Evolutionary conservation across 2,888 invertebrate species (phyloP), one percentile per base, ranked within the genome.

Genomic region (Caenorhabditis sinica): DNA sequence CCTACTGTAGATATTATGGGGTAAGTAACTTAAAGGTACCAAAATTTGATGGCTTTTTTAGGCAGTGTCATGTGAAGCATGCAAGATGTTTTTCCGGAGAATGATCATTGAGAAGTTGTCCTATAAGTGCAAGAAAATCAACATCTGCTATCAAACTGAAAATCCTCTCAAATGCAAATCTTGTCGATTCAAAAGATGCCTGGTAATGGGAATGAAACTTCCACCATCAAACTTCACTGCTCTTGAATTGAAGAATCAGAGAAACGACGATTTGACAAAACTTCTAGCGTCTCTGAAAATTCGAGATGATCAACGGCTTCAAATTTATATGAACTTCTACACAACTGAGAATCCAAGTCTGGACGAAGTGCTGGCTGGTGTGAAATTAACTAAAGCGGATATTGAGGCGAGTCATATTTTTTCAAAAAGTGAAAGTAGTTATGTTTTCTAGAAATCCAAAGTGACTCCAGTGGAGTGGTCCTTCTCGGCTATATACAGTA

Each of bases 141-240:
- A 68, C 8, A 68, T 51, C 23, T 68, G 68, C 23, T 51, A 68
- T 23, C 20, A 23, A 15, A 51, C 51, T 15, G 68, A 30, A 2
- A 53, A 11, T 11, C 68, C 33, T 4, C 53, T 68, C 33, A 68
- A 68, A 36, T 68, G 68, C 11, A 30, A 6, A 36, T 8, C 68
- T 1, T 74, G 73, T 30, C 73, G 73, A 25, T 58, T 74, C 33
- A 61, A 36, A 49, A 20, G 53, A 63, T 74, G 73, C n/a, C 15
- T 74, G 13, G 51, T 63, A 40, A n/a, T 73, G 0, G 73, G 73
- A 53, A 74, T 74, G 73, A 51, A 74, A 40, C 51, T 74, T 33
- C 68, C 68, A 3, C 63, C 63, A 2, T 53, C 73, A 25, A 33
- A 51, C 13, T 61, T 40, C 15, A 36, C 25, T 2, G 11, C 36